Percentiles rank a stretch among this genome's conserved stretches.
phyloP scores from a whole-genome alignment of 2,797 vertebrate species.

The Thaleichthys pacificus region DNA sequence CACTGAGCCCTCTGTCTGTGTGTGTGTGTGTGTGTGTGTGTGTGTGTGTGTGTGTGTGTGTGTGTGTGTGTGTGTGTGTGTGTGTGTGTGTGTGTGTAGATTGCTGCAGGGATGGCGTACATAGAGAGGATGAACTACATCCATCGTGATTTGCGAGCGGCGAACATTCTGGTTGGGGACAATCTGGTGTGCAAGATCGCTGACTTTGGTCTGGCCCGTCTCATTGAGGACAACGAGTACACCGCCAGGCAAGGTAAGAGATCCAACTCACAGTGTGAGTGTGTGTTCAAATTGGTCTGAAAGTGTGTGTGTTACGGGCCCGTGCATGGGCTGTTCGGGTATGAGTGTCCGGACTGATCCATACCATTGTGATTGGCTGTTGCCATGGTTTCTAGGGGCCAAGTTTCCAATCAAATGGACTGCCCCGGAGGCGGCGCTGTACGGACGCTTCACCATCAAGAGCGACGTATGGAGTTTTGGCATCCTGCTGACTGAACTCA shows the following conservation, averaged over 20 bases:
- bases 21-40: slow-evolving; percentile 12
- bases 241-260: slow-evolving; percentile 90
- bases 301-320: neutral
- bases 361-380: neutral
- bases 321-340: slow-evolving; percentile 15
- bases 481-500: slow-evolving; percentile 92
- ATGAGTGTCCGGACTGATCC: slow-evolving; percentile 13
- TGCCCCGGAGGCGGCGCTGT: slow-evolving; percentile 93
- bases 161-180: slow-evolving; percentile 96
- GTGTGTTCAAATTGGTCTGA: slow-evolving; percentile 14
- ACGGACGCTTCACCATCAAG: slow-evolving; percentile 94
- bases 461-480: slow-evolving; percentile 98
- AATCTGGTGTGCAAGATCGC: slow-evolving; percentile 95
- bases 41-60: slow-evolving; percentile 10
- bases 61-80: slow-evolving; percentile 1
- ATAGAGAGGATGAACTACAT: slow-evolving; percentile 98
- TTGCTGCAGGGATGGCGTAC: slow-evolving; percentile 93
- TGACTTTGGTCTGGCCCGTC: slow-evolving; percentile 93
- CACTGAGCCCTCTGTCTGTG: neutral
- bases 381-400: slow-evolving; percentile 79
- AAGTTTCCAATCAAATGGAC: slow-evolving; percentile 99
- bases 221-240: slow-evolving; percentile 96
- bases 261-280: slow-evolving; percentile 2
- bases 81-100: slow-evolving; percentile 65
- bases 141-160: slow-evolving; percentile 92